These are phyloP conservation scores for Alloscopus bannaensis DNA, from an alignment of 2,888 invertebrate species.

Conservation along the genomic window DNA sequence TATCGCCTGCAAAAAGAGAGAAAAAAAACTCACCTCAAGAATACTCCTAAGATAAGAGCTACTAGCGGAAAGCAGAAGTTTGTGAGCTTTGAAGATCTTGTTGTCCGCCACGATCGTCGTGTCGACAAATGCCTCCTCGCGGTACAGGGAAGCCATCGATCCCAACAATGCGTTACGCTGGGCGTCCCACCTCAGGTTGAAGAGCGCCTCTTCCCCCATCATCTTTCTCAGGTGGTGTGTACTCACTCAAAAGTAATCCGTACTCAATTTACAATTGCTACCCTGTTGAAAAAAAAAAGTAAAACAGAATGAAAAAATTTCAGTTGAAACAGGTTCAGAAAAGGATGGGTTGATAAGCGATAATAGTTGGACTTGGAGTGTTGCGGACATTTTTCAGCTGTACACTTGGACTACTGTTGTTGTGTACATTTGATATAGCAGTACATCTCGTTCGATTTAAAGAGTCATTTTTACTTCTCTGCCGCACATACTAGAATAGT, in stretches of 20 bases:
- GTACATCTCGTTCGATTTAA: conserved; percentile 19
- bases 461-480: conserved; percentile 15
- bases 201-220: conserved; percentile 72
- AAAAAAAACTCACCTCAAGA: conserved; percentile 72
- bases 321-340: conserved; percentile 35
- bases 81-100: conserved; percentile 73
- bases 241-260: conserved; percentile 6
- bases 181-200: conserved; percentile 72
- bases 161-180: conserved; percentile 71
- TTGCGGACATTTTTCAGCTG: not conserved
- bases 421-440: not conserved
- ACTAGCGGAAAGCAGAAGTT: conserved; percentile 71
- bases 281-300: conserved; percentile 5
- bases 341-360: conserved; percentile 6
- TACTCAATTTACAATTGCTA: not conserved
- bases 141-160: conserved; percentile 70
- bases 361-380: conserved; percentile 15
- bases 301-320: conserved; percentile 16
- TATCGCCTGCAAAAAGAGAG: too few species aligned
- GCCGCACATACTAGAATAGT: conserved; percentile 19
- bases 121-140: conserved; percentile 69
- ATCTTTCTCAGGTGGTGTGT: too few species aligned
- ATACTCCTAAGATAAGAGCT: conserved; percentile 72
- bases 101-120: conserved; percentile 72
- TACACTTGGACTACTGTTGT: too few species aligned